phyloP scores from a whole-genome alignment of 2,888 invertebrate species.

The Chalcis sispes region DNA sequence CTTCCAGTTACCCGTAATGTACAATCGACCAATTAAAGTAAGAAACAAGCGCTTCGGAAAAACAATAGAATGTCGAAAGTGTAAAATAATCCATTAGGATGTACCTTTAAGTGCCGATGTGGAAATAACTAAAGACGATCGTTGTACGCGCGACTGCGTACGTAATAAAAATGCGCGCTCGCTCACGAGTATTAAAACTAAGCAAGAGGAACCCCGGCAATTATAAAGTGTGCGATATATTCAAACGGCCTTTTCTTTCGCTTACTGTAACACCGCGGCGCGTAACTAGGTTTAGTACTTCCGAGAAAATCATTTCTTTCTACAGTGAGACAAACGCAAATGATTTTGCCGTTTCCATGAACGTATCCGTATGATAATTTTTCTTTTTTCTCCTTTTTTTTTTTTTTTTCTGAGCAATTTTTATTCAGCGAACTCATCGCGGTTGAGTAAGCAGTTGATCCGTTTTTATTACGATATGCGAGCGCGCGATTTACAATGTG shows the following conservation, averaged over 20 bases:
- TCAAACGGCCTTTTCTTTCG: slow-evolving; percentile 50
- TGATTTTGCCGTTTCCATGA: slow-evolving; percentile 34
- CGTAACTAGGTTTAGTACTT: slow-evolving; percentile 56
- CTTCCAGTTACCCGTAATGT: too few relatives aligned
- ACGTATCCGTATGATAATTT: slow-evolving; percentile 24
- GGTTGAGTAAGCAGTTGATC: too few relatives aligned
- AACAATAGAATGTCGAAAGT: slow-evolving; percentile 49
- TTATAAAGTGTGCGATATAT: slow-evolving; percentile 54
- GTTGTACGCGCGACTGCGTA: slow-evolving; percentile 11
- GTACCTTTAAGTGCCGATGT: slow-evolving; percentile 35
- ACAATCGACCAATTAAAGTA: too few relatives aligned
- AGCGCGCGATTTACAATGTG: too few relatives aligned
- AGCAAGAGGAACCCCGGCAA: slow-evolving; percentile 48
- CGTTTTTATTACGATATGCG: too few relatives aligned
- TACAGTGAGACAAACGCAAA: slow-evolving; percentile 44
- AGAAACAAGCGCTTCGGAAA: slow-evolving; percentile 40
- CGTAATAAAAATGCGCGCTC: slow-evolving; percentile 56
- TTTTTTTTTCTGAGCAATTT: neutral
- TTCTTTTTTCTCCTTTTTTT: neutral
- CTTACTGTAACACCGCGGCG: neutral
- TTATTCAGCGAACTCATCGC: too few relatives aligned
- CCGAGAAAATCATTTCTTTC: slow-evolving; percentile 53
- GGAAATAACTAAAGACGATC: slow-evolving; percentile 40
- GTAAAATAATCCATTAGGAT: slow-evolving; percentile 40
- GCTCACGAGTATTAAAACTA: slow-evolving; percentile 55